These are phyloP conservation scores for Aphelocoma coerulescens DNA, from an alignment of 2,113 vertebrate species.

Conservation along the genomic window DNA sequence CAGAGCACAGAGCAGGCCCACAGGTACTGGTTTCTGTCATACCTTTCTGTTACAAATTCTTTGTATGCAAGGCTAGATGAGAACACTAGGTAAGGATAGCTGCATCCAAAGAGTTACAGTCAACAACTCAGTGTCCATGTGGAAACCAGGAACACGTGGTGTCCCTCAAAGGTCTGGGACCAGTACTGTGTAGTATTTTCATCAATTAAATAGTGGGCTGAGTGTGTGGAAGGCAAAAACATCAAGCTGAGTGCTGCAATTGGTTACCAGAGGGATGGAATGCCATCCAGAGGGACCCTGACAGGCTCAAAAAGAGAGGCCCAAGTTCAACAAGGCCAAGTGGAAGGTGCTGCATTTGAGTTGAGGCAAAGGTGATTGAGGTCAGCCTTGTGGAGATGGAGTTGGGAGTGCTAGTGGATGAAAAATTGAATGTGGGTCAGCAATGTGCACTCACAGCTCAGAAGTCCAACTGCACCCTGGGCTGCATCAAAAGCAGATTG, in stretches of 20 bases:
- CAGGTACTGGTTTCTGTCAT: neutral
- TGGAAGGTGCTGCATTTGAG: neutral
- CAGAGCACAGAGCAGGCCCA: neutral
- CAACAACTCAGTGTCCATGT: neutral
- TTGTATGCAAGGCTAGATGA: neutral
- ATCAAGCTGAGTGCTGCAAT: neutral
- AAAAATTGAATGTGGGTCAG: neutral
- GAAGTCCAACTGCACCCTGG: neutral
- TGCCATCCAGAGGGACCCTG: neutral
- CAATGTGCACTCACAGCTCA: accelerated
- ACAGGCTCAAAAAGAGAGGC: neutral
- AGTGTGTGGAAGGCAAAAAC: neutral
- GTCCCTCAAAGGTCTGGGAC: neutral
- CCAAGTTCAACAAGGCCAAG: neutral
- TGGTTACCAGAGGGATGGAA: neutral
- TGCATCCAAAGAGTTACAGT: neutral
- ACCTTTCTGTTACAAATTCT: neutral
- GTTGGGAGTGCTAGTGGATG: neutral
- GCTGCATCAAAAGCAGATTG: neutral
- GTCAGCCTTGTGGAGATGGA: neutral
- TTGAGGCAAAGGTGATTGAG: neutral
- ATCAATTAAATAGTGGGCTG: neutral
- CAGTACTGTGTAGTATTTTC: neutral
- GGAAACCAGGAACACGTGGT: neutral
- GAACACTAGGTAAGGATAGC: neutral